phyloP scores from a whole-genome alignment of 2,888 invertebrate species.

The Tanytarsus gracilentus region DNA sequence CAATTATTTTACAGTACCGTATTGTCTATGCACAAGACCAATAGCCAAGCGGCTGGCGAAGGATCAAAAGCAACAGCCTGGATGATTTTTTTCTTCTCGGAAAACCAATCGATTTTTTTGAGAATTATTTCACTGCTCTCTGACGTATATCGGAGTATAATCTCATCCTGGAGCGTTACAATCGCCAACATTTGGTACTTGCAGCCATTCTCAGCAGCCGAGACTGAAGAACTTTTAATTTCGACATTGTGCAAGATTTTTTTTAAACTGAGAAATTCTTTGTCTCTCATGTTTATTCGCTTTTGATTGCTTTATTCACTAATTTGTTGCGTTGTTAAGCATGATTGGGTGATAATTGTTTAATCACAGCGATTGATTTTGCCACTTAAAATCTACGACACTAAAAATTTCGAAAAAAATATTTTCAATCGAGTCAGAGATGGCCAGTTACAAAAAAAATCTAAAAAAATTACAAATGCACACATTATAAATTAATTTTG shows the following conservation, averaged over 20 bases:
- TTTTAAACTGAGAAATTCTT: background rate
- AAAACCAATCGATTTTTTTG: slow-evolving; percentile 42
- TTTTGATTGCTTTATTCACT: too few relatives aligned
- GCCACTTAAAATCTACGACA: too few relatives aligned
- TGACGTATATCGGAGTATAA: slow-evolving; percentile 40
- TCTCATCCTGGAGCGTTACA: slow-evolving; percentile 42
- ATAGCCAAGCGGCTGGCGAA: slow-evolving; percentile 41
- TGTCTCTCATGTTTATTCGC: background rate
- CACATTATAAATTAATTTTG: too few relatives aligned
- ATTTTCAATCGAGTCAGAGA: too few relatives aligned
- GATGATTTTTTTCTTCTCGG: slow-evolving; percentile 42
- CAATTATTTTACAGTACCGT: slow-evolving; percentile 32
- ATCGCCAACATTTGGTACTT: slow-evolving; percentile 41
- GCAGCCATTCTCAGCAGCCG: slow-evolving; percentile 35
- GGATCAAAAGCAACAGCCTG: slow-evolving; percentile 45
- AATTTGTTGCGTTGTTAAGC: too few relatives aligned
- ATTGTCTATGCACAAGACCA: slow-evolving; percentile 43
- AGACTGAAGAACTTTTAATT: slow-evolving; percentile 40
- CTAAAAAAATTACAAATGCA: too few relatives aligned
- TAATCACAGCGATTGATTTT: too few relatives aligned
- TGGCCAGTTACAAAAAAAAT: too few relatives aligned
- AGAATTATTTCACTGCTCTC: slow-evolving; percentile 38
- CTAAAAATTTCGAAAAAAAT: too few relatives aligned
- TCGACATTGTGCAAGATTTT: slow-evolving; percentile 36
- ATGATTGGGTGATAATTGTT: too few relatives aligned